A percentile compares a stretch with the other conserved stretches of the same genome.
phyloP scores from a whole-genome alignment of 2,797 vertebrate species.

The Podarcis siculus region DNA sequence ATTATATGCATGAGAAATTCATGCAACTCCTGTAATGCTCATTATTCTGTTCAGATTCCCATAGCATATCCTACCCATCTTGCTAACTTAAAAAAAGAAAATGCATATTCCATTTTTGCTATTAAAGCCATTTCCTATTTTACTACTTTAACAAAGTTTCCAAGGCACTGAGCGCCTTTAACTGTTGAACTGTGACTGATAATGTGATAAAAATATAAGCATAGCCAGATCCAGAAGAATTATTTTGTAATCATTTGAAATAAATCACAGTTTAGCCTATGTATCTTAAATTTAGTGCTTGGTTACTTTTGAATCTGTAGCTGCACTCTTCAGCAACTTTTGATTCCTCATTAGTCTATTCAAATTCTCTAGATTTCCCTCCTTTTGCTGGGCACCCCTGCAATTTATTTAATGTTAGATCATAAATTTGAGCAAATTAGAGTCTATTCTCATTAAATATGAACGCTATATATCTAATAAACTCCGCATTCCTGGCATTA shows the following conservation, averaged over 20 bases:
- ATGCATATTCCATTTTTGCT: neutral
- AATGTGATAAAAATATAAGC: constrained; percentile 51
- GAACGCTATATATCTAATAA: constrained; percentile 49
- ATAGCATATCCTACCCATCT: neutral
- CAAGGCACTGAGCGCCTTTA: neutral
- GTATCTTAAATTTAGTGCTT: constrained; percentile 37
- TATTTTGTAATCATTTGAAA: constrained; percentile 48
- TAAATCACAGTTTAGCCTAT: constrained; percentile 48
- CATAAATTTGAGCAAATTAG: constrained; percentile 61
- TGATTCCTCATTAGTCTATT: constrained; percentile 45
- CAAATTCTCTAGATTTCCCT: constrained; percentile 29
- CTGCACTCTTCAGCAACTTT: constrained; percentile 32
- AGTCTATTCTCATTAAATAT: constrained; percentile 52
- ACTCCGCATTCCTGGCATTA: constrained; percentile 39
- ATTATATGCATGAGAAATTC: constrained; percentile 8
- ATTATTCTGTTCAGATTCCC: constrained; percentile 1
- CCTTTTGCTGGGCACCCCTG: neutral
- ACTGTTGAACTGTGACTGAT: constrained; percentile 24
- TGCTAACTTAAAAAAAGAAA: constrained; percentile 17
- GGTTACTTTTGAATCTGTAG: constrained; percentile 62
- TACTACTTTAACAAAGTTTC: neutral
- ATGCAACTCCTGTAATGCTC: neutral
- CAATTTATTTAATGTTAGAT: constrained; percentile 52
- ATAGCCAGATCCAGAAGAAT: constrained; percentile 17
- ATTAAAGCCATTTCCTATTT: constrained; percentile 23